These are phyloP conservation scores for Bilobella aurantiaca DNA, from an alignment of 1,140 invertebrate genomes.

Conservation along the genomic window DNA sequence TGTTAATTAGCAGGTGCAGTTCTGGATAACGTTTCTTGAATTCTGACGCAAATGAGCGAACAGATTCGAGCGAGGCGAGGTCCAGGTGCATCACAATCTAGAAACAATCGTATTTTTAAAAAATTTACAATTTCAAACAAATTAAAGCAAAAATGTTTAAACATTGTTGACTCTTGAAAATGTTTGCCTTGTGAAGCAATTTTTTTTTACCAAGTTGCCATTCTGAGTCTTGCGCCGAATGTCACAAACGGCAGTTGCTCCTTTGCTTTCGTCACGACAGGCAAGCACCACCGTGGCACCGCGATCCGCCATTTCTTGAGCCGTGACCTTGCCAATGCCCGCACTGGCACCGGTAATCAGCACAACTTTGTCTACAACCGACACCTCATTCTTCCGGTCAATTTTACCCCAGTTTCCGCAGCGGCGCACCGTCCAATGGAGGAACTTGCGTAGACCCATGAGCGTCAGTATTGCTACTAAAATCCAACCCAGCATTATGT, in stretches of 20 bases:
- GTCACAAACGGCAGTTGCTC: background rate
- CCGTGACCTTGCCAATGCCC: constrained; percentile 48
- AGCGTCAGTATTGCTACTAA: background rate
- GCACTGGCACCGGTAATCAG: constrained; percentile 49
- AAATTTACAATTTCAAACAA: no score
- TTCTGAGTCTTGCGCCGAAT: background rate
- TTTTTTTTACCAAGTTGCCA: background rate
- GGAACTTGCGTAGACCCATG: background rate
- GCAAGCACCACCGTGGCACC: constrained; percentile 26
- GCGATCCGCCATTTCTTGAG: constrained; percentile 43
- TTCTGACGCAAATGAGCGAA: constrained; percentile 49
- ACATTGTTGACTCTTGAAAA: background rate
- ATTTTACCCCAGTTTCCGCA: background rate
- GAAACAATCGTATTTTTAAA: no score
- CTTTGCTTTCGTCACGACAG: background rate
- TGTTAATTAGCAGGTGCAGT: constrained; percentile 64
- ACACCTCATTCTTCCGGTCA: background rate
- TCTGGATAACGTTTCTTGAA: constrained; percentile 50
- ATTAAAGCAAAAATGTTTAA: background rate
- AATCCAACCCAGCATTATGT: background rate
- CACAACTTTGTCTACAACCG: constrained; percentile 43
- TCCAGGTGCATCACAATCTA: constrained; percentile 41
- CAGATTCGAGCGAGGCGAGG: constrained; percentile 37
- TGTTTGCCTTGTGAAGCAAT: background rate
- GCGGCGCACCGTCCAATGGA: background rate